Evolutionary conservation across 2,113 vertebrate genomes (phyloP).

Genomic region (Crocuta crocuta): DNA sequence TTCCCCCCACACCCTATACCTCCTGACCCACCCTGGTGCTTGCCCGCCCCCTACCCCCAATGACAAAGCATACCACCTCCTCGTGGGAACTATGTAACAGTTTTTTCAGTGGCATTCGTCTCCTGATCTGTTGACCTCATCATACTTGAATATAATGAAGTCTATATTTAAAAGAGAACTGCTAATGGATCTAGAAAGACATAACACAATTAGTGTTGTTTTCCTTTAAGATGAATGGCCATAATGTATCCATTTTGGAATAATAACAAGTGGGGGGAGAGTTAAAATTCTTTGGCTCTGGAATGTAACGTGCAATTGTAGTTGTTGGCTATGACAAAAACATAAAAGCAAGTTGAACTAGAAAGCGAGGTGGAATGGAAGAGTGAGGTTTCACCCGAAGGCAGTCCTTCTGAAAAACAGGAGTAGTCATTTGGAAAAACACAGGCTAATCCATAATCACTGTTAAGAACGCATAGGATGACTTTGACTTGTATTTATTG

Average conservation of each 20-base stretch:
- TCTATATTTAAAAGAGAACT: neutral
- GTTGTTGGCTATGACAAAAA: neutral
- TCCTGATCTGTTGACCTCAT: neutral
- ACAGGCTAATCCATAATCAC: neutral
- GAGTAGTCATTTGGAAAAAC: neutral
- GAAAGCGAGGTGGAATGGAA: neutral
- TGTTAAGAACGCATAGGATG: neutral
- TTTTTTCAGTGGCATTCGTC: neutral
- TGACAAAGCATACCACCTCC: accelerated
- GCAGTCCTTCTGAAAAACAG: neutral
- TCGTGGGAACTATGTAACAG: neutral
- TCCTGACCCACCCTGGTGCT: neutral
- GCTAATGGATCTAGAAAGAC: neutral
- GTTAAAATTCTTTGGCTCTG: neutral
- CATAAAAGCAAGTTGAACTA: neutral
- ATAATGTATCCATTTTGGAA: neutral
- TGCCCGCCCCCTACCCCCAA: accelerated
- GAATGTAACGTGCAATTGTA: neutral
- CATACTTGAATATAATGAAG: neutral
- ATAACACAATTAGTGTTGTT: neutral
- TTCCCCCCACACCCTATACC: neutral
- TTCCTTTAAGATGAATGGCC: neutral
- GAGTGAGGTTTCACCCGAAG: neutral
- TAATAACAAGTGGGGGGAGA: neutral
- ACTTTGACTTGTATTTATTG: neutral